phyloP scores from a whole-genome alignment of 92 coral and sea anemone genomes.

The Parazoanthus swiftii region DNA sequence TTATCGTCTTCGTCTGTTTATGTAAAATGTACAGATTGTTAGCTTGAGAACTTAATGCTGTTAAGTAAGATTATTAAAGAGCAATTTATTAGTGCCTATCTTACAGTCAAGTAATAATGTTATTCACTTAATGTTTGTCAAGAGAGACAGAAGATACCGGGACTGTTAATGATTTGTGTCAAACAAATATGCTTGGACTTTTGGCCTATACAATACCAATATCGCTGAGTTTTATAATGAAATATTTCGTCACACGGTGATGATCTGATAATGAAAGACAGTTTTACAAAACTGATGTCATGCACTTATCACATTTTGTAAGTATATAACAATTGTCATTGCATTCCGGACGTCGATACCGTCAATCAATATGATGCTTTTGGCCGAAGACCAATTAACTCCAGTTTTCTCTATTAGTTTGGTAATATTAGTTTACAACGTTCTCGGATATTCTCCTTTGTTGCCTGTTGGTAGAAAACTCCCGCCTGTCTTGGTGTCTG shows the following conservation, averaged over 20 bases:
- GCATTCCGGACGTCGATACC: not conserved
- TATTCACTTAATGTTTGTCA: not conserved
- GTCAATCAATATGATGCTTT: not conserved
- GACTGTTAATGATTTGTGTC: not conserved
- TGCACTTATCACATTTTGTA: too few relatives aligned
- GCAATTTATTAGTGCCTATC: not conserved
- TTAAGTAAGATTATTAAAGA: not conserved
- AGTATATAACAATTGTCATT: not conserved
- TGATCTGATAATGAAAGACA: not conserved
- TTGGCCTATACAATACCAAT: not conserved
- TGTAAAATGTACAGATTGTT: conserved; percentile 12
- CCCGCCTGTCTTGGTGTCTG: not conserved
- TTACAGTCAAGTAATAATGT: too few relatives aligned
- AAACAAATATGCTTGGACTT: not conserved
- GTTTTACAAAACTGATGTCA: not conserved
- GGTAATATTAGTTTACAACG: not conserved
- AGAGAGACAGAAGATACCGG: not conserved
- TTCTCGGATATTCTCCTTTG: not conserved
- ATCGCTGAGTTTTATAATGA: too few relatives aligned
- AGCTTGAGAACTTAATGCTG: not conserved
- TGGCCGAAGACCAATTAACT: not conserved
- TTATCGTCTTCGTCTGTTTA: conserved; percentile 34
- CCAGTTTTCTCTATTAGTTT: not conserved
- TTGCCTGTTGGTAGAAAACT: too few relatives aligned
- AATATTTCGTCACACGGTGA: not conserved